These are phyloP conservation scores for Nomada hirtipes DNA, from an alignment of 2,888 invertebrate genomes.

Conservation along the genomic window DNA sequence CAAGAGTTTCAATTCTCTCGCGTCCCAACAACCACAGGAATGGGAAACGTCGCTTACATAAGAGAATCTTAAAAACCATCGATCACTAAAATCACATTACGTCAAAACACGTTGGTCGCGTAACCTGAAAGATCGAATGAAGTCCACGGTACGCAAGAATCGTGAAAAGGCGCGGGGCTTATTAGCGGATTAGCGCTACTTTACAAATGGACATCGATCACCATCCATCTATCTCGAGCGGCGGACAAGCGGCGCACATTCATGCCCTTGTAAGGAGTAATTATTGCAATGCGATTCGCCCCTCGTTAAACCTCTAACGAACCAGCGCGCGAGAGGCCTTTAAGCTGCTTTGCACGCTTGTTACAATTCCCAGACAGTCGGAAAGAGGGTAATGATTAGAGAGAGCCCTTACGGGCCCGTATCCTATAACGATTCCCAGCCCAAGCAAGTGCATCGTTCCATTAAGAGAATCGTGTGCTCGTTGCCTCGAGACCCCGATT, in stretches of 20 bases:
- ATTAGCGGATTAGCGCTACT: constrained; percentile 56
- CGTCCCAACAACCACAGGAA: not conserved
- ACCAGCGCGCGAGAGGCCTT: constrained; percentile 40
- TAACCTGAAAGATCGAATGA: constrained; percentile 6
- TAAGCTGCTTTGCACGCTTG: constrained; percentile 53
- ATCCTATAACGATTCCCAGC: constrained; percentile 42
- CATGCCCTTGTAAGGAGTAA: constrained; percentile 74
- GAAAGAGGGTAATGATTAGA: constrained; percentile 54
- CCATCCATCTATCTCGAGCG: constrained; percentile 39
- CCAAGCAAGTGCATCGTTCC: constrained; percentile 38
- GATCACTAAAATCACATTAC: not conserved
- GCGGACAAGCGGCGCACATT: constrained; percentile 47
- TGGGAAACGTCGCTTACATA: constrained; percentile 10
- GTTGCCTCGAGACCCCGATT: constrained; percentile 25
- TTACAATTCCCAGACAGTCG: constrained; percentile 49
- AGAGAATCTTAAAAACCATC: constrained; percentile 18
- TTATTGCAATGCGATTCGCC: constrained; percentile 72
- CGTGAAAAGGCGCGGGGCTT: constrained; percentile 42
- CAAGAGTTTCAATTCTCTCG: not conserved
- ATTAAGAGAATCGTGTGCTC: constrained; percentile 18
- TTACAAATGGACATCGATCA: constrained; percentile 61
- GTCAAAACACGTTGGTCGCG: not conserved
- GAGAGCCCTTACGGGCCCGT: constrained; percentile 46
- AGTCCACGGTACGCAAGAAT: constrained; percentile 44
- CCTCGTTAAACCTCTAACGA: constrained; percentile 69